Evolutionary conservation across 2,797 vertebrate genomes (phyloP), one percentile per base, ranked within the genome.

Genomic region (Chelmon rostratus): DNA sequence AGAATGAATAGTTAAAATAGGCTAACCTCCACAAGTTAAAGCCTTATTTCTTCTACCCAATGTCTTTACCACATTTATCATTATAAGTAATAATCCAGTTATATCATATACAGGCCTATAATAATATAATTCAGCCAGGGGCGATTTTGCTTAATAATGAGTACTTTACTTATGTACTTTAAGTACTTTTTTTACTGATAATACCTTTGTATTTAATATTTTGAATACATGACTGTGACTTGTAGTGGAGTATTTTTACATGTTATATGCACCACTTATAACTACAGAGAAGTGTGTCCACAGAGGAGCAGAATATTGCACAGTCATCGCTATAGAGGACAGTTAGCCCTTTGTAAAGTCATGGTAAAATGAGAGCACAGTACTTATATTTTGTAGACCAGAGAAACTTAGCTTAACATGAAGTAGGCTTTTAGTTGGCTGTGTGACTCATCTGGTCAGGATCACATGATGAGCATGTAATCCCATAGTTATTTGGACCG

Each of bases 401-500:
- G 18, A 59, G 35, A 53, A 13, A 40, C 44, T 18, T 33, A 61
- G 31, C 1, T n/a, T 21, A 42, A 19, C 21, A 23, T 19, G 50
- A 28, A 66, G 49, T 25, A 37, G 9, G 6, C 12, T 31, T 69
- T 15, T 35, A 35, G 31, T 47, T 78, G 7, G 65, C 5, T 21
- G 37, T 38, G 47, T 72, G 31, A 68, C n/a, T 70, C 15, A 62
- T 40, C 9, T 35, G 35, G 37, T 40, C 58, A 44, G 19, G n/a
- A 49, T 66, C 59, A 47, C 52, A 46, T 46, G 69, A 62, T 50
- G 37, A 50, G 9, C 7, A 21, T 53, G 21, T n/a, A 15, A 61
- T 58, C 35, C 3, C n/a, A 37, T n/a, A 38, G 40, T 28, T 38
- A 65, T 59, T 37, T 70, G 9, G 16, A 59, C 33, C 47, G 35